Evolutionary conservation across 2,888 invertebrate genomes (phyloP).

Genomic region (Pachliopta kotzebuea): DNA sequence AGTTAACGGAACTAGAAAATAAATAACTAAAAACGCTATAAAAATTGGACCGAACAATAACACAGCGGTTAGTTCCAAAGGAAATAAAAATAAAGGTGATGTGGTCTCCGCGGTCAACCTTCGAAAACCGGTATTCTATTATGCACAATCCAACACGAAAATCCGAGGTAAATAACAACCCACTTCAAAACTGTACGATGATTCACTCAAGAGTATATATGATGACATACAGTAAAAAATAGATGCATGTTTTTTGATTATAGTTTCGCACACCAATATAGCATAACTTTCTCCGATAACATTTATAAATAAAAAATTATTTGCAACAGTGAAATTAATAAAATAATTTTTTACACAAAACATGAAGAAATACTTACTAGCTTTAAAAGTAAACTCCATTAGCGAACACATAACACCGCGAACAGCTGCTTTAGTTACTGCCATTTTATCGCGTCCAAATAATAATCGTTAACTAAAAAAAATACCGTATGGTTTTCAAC

Average conservation of each 20-base stretch:
- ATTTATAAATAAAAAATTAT: not conserved
- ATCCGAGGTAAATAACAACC: constrained; percentile 44
- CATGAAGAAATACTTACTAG: constrained; percentile 61
- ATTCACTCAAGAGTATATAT: constrained; percentile 24
- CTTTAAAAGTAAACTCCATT: constrained; percentile 77
- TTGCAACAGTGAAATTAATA: constrained; percentile 6
- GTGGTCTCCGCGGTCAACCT: constrained; percentile 44
- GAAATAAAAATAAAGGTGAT: constrained; percentile 37
- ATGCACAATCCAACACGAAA: constrained; percentile 38
- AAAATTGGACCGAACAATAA: constrained; percentile 12
- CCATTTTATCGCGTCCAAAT: constrained; percentile 45
- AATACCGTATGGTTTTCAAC: constrained; percentile 34
- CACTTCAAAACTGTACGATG: constrained; percentile 46
- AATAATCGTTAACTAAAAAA: constrained; percentile 13
- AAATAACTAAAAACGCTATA: not conserved
- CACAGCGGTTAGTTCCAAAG: constrained; percentile 28
- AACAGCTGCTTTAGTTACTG: constrained; percentile 68
- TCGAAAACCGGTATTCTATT: constrained; percentile 43
- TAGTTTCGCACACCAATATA: constrained; percentile 7
- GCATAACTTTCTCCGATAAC: not conserved
- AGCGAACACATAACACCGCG: constrained; percentile 75
- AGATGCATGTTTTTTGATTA: constrained; percentile 19
- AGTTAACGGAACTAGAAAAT: not conserved
- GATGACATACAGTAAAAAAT: constrained; percentile 11
- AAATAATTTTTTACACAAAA: constrained; percentile 2